A percentile compares a stretch with the other conserved stretches of the same genome.
These are phyloP conservation scores for Nyctibius grandis DNA, from an alignment of 2,797 vertebrate genomes.

Conservation along the genomic window DNA sequence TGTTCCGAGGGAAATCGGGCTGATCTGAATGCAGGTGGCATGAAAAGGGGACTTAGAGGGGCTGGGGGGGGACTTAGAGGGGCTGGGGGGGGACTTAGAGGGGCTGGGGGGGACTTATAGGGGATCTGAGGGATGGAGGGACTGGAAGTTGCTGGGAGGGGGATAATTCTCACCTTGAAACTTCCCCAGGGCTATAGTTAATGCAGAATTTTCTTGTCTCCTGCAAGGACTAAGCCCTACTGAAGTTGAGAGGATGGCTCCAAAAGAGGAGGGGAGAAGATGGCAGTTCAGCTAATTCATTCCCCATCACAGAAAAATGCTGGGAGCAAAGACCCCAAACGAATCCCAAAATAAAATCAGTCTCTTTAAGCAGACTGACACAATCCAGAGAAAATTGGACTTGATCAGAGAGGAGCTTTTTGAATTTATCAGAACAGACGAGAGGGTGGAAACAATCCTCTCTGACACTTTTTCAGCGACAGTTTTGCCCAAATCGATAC, in stretches of 20 bases:
- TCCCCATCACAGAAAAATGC: neutral
- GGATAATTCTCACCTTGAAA: neutral
- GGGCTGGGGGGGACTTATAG: neutral
- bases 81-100: neutral
- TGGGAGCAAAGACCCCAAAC: neutral
- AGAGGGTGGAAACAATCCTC: neutral
- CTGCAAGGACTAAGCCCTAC: neutral
- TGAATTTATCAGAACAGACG: neutral
- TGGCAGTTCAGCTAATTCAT: neutral
- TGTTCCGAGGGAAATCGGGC: neutral
- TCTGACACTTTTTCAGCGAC: neutral
- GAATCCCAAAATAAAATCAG: accelerated
- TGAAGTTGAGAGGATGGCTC: neutral
- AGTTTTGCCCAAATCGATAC: neutral
- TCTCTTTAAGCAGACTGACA: neutral
- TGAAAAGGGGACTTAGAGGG: neutral
- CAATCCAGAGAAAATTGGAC: neutral
- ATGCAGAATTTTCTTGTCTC: neutral
- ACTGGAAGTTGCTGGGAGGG: neutral
- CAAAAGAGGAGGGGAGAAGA: neutral
- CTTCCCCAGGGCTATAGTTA: neutral
- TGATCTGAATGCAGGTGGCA: accelerated
- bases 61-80: neutral
- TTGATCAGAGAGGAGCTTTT: neutral
- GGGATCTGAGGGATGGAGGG: neutral